These are phyloP conservation scores for Stenurella melanura DNA, from an alignment of 2,888 invertebrate species.

Conservation along the genomic window DNA sequence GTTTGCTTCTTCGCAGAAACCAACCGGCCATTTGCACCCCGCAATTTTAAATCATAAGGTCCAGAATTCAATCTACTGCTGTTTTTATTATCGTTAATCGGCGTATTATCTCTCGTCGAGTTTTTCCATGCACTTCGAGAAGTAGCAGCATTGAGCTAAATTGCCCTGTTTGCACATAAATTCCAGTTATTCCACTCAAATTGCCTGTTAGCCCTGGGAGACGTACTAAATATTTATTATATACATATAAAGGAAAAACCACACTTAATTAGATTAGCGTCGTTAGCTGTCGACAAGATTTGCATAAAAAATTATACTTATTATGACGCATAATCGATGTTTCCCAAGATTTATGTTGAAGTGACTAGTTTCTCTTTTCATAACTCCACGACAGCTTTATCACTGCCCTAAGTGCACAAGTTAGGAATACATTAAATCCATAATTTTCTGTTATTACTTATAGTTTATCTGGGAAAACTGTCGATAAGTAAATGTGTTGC, in stretches of 20 bases:
- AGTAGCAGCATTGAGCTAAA: constrained; percentile 36
- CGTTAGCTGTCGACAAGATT: neutral
- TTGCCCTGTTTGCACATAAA: constrained; percentile 40
- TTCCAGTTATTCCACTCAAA: constrained; percentile 34
- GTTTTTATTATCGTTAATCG: constrained; percentile 61
- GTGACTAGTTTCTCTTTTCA: neutral
- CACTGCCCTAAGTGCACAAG: constrained; percentile 11
- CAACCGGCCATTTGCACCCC: constrained; percentile 54
- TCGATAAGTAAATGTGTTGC: too few relatives aligned
- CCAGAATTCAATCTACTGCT: constrained; percentile 58
- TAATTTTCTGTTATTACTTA: neutral
- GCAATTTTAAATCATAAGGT: constrained; percentile 61
- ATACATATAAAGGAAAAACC: constrained; percentile 8
- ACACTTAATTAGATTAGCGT: constrained; percentile 23
- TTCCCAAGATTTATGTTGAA: neutral
- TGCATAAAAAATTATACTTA: constrained; percentile 20
- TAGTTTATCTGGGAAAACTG: neutral
- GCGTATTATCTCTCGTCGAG: constrained; percentile 51
- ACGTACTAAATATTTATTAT: constrained; percentile 31
- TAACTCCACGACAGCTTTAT: neutral
- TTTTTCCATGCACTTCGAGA: constrained; percentile 42
- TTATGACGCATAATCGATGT: neutral
- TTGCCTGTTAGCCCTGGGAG: constrained; percentile 36
- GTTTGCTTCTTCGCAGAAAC: constrained; percentile 62
- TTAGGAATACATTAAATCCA: neutral